Percentiles rank a stretch among this genome's conserved stretches.
These are phyloP conservation scores for Poeciliopsis infans DNA, from an alignment of 2,797 vertebrate species.

Conservation along the genomic window DNA sequence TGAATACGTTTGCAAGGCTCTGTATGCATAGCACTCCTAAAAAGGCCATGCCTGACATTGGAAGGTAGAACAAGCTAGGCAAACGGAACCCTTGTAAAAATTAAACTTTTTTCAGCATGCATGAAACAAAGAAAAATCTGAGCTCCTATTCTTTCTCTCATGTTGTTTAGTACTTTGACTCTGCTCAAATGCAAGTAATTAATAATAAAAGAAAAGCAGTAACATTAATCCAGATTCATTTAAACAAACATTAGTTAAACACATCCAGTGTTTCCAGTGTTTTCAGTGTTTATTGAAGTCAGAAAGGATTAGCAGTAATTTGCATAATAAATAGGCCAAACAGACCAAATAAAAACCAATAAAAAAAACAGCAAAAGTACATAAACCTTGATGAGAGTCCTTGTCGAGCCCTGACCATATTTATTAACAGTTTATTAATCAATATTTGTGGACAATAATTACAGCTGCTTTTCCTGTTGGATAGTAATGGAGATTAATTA, in stretches of 20 bases:
- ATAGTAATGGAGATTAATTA: slow-evolving; percentile 93
- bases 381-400: slow-evolving; percentile 80
- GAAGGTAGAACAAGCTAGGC: background rate
- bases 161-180: background rate
- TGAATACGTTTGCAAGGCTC: background rate
- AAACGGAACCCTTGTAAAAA: background rate
- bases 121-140: background rate
- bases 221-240: slow-evolving; percentile 65
- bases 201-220: slow-evolving; percentile 32
- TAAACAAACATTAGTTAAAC: slow-evolving; percentile 50
- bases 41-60: background rate
- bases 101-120: background rate
- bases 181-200: slow-evolving; percentile 13
- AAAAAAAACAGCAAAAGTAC: slow-evolving; percentile 53
- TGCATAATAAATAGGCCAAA: slow-evolving; percentile 76
- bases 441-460: slow-evolving; percentile 93
- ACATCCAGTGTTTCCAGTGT: no score
- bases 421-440: slow-evolving; percentile 91
- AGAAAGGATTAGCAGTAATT: slow-evolving; percentile 73
- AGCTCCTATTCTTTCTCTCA: background rate
- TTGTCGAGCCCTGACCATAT: slow-evolving; percentile 81
- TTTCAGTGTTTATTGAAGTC: slow-evolving; percentile 68
- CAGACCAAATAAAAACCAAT: slow-evolving; percentile 45
- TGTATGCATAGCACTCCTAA: background rate
- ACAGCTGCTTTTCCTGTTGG: slow-evolving; percentile 86